These are phyloP conservation scores for Lottia scabra DNA, from an alignment of 2,888 invertebrate genomes.

Conservation along the genomic window DNA sequence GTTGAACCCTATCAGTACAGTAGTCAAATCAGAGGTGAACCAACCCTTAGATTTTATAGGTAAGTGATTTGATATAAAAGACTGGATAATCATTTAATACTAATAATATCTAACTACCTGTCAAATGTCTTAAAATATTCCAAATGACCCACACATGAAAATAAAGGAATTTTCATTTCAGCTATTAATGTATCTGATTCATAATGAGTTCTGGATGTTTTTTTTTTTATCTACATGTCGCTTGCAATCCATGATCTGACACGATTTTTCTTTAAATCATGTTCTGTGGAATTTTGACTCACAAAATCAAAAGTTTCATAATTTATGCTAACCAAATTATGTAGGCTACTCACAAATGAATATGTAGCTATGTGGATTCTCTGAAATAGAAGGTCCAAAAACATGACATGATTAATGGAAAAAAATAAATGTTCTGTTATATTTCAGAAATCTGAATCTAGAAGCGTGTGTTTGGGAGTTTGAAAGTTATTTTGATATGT, in stretches of 20 bases:
- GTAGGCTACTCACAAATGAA: no score
- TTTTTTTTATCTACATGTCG: not conserved
- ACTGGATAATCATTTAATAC: no score
- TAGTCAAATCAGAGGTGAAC: conserved; percentile 45
- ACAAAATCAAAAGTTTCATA: no score
- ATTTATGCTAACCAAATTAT: no score
- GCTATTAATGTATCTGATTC: not conserved
- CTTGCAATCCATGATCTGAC: not conserved
- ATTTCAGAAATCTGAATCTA: conserved; percentile 63
- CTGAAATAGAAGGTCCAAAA: not conserved
- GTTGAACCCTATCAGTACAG: conserved; percentile 64
- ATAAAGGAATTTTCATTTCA: not conserved
- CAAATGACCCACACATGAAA: no score
- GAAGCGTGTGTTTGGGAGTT: conserved; percentile 69
- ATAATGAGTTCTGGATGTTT: no score
- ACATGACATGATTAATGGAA: not conserved
- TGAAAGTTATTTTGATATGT: conserved; percentile 64
- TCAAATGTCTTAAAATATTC: no score
- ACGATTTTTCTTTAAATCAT: not conserved
- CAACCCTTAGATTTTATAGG: conserved; percentile 66
- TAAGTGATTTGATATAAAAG: conserved; percentile 34
- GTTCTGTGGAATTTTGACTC: no score
- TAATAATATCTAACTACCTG: no score
- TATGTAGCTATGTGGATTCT: not conserved
- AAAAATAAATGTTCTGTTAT: conserved; percentile 2